phyloP scores from a whole-genome alignment of 1,140 invertebrate genomes.

The Cydia amplana region DNA sequence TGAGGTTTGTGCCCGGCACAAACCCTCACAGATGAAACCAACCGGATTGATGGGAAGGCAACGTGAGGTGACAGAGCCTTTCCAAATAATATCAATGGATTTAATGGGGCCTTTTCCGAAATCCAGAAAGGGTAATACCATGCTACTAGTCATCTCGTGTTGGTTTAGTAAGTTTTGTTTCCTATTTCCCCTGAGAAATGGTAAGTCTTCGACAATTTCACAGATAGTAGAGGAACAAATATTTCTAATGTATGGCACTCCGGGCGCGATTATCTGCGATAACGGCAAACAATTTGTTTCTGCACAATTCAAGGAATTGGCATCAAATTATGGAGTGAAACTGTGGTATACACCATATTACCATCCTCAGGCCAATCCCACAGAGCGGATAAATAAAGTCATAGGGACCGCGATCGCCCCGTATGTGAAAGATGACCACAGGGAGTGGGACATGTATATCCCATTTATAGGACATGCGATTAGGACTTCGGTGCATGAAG shows the following conservation, averaged over 20 bases:
- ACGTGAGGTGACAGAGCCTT: background rate
- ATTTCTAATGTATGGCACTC: no score
- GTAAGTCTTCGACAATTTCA: background rate
- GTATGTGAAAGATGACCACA: conserved; percentile 53
- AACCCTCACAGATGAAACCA: background rate
- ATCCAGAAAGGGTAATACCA: background rate
- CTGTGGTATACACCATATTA: conserved; percentile 21
- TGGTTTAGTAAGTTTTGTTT: conserved; percentile 29
- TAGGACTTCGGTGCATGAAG: conserved; percentile 50
- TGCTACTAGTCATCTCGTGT: background rate
- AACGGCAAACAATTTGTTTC: conserved; percentile 22
- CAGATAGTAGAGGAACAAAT: conserved; percentile 11
- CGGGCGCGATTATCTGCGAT: conserved; percentile 14
- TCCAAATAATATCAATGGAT: conserved; percentile 21
- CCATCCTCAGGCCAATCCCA: conserved; percentile 14
- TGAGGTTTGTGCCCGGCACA: background rate
- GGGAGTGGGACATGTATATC: conserved; percentile 50
- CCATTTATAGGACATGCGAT: conserved; percentile 42
- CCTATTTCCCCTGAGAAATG: conserved; percentile 19
- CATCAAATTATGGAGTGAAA: background rate
- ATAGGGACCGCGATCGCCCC: conserved; percentile 48
- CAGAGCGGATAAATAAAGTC: conserved; percentile 29
- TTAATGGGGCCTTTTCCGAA: conserved; percentile 27
- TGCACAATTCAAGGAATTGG: background rate
- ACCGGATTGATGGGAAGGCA: conserved; percentile 4